These are phyloP conservation scores for Takifugu ocellatus DNA, from an alignment of 2,797 vertebrate species.

Conservation along the genomic window DNA sequence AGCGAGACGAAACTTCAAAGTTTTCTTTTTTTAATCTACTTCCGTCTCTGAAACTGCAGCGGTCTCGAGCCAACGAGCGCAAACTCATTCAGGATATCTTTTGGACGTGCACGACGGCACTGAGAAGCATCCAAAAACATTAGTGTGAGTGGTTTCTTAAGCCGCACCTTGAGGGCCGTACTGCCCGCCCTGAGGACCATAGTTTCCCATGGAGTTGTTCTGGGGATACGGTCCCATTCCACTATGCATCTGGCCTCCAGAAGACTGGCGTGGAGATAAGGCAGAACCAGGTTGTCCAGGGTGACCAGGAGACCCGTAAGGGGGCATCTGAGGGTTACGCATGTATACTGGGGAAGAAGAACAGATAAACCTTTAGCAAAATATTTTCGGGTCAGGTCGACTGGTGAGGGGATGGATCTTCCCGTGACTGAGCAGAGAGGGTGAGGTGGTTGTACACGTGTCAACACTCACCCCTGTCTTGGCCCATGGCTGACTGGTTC, in stretches of 20 bases:
- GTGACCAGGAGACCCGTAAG: conserved; percentile 91
- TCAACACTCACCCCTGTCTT: conserved; percentile 85
- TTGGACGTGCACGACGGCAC: not conserved
- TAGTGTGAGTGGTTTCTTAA: too few relatives aligned
- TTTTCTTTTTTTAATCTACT: conserved; percentile 21
- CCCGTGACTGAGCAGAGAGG: not conserved
- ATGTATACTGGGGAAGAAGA: conserved; percentile 83
- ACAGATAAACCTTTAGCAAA: not conserved
- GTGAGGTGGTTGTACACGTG: not conserved
- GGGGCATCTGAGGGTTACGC: conserved; percentile 94
- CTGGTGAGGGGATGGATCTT: not conserved
- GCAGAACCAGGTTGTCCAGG: conserved; percentile 93
- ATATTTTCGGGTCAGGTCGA: not conserved
- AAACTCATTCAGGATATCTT: conserved; percentile 45
- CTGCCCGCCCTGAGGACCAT: conserved; percentile 89
- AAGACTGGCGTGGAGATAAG: conserved; percentile 96
- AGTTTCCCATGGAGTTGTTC: conserved; percentile 93
- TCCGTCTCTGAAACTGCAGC: conserved; percentile 26
- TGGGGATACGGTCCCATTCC: conserved; percentile 95
- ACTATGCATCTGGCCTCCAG: conserved; percentile 91
- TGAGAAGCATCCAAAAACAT: not conserved
- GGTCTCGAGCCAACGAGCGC: conserved; percentile 25
- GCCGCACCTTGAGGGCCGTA: conserved; percentile 91
- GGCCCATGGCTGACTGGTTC: conserved; percentile 90
- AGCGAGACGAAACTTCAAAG: conserved; percentile 48